Evolutionary conservation across 2,888 invertebrate genomes (phyloP).

Genomic region (Dicycla oo): DNA sequence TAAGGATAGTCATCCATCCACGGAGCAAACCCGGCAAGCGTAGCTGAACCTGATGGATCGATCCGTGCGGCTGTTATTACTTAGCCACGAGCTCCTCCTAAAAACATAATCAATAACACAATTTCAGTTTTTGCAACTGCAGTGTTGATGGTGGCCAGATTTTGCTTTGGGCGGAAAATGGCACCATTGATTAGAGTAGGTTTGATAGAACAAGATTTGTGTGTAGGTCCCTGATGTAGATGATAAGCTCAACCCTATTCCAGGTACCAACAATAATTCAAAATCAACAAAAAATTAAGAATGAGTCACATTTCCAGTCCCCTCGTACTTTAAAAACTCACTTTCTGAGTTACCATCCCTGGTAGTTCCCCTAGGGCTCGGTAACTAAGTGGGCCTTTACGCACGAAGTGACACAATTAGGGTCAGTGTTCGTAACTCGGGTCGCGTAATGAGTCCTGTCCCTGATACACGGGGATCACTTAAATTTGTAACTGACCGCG

Average conservation of each 20-base stretch:
- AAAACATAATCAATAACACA: neutral
- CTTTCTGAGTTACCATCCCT: slow-evolving; percentile 7
- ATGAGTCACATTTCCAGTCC: neutral
- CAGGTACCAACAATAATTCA: neutral
- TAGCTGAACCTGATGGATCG: no score
- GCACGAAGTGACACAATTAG: slow-evolving; percentile 76
- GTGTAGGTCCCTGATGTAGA: neutral
- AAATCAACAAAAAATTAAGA: neutral
- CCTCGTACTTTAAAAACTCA: slow-evolving; percentile 32
- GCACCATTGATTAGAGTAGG: neutral
- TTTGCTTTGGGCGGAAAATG: neutral
- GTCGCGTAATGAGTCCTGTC: slow-evolving; percentile 67
- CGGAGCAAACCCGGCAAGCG: no score
- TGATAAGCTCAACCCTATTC: neutral
- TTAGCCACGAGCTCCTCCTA: no score
- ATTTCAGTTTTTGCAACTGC: neutral
- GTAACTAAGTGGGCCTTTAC: slow-evolving; percentile 75
- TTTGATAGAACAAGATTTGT: neutral
- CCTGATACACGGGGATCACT: slow-evolving; percentile 64
- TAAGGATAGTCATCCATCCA: no score
- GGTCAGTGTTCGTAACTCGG: slow-evolving; percentile 63
- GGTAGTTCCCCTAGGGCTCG: slow-evolving; percentile 58
- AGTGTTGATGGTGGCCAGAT: neutral
- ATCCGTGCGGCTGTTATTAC: no score
- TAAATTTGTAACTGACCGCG: slow-evolving; percentile 61